Evolutionary conservation across 2,797 vertebrate species (phyloP).

Genomic region (Hydrolagus colliei): DNA sequence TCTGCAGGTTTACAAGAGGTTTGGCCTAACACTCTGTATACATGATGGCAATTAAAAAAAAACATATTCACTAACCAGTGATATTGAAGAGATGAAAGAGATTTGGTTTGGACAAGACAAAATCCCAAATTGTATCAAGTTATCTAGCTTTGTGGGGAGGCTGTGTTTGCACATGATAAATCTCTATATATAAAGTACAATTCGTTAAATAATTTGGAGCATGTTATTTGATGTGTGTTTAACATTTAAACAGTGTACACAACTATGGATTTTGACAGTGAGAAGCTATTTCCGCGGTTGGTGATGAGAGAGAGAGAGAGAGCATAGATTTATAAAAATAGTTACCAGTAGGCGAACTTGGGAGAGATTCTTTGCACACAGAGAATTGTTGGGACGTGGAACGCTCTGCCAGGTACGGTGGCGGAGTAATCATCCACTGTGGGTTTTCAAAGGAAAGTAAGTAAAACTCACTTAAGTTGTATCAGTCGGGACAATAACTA

Average conservation of each 20-base stretch:
- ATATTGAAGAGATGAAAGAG: not conserved
- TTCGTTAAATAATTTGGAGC: not conserved
- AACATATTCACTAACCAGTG: not conserved
- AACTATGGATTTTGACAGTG: too few relatives aligned
- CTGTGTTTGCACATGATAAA: not conserved
- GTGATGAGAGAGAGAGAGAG: too few relatives aligned
- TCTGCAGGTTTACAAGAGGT: not conserved
- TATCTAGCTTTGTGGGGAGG: not conserved
- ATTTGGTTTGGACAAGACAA: not conserved
- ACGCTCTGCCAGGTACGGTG: too few relatives aligned
- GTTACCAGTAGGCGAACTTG: too few relatives aligned
- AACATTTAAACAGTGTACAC: not conserved
- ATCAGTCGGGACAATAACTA: too few relatives aligned
- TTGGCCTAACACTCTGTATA: not conserved
- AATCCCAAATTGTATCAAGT: not conserved
- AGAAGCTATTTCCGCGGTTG: too few relatives aligned
- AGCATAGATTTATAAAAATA: too few relatives aligned
- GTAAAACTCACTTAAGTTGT: too few relatives aligned
- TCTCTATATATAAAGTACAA: not conserved
- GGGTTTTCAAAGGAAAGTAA: too few relatives aligned
- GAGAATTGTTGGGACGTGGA: too few relatives aligned
- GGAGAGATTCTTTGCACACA: too few relatives aligned
- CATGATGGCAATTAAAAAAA: not conserved
- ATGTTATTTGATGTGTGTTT: not conserved
- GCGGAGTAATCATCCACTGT: too few relatives aligned